These are phyloP conservation scores for Imbricaverruca yamaguchii DNA, from an alignment of 2,888 invertebrate genomes.

Conservation along the genomic window DNA sequence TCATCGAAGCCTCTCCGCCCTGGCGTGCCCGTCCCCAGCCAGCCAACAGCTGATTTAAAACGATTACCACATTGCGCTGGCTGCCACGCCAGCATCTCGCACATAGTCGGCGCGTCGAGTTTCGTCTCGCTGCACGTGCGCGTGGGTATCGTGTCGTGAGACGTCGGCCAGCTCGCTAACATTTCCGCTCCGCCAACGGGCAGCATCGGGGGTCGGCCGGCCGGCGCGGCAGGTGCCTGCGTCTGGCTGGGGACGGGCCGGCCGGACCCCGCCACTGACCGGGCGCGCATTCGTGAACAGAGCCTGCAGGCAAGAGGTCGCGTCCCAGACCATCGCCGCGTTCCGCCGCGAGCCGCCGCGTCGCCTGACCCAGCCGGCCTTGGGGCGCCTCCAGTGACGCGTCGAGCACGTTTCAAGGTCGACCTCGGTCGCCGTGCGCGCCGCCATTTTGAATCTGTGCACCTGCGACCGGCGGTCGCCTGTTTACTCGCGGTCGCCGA, in stretches of 20 bases:
- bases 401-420: constrained; percentile 1
- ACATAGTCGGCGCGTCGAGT: background rate
- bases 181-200: background rate
- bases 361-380: constrained; percentile 6
- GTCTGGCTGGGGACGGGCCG: constrained; percentile 12
- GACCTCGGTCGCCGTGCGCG: constrained; percentile 1
- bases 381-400: background rate
- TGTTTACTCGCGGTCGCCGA: background rate
- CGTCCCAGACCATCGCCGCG: background rate
- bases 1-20: constrained; percentile 17
- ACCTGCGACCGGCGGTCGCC: background rate
- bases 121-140: background rate
- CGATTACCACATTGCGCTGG: background rate
- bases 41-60: constrained; percentile 10
- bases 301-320: constrained; percentile 12
- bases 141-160: background rate
- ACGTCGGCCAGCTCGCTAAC: background rate
- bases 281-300: constrained; percentile 10
- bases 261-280: constrained; percentile 8
- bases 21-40: constrained; percentile 16
- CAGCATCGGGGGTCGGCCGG: background rate
- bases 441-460: constrained; percentile 9
- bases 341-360: background rate
- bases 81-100: background rate
- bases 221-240: background rate